phyloP scores from a whole-genome alignment of 2,113 vertebrate species.

The Hypocryptadius cinnamomeus region DNA sequence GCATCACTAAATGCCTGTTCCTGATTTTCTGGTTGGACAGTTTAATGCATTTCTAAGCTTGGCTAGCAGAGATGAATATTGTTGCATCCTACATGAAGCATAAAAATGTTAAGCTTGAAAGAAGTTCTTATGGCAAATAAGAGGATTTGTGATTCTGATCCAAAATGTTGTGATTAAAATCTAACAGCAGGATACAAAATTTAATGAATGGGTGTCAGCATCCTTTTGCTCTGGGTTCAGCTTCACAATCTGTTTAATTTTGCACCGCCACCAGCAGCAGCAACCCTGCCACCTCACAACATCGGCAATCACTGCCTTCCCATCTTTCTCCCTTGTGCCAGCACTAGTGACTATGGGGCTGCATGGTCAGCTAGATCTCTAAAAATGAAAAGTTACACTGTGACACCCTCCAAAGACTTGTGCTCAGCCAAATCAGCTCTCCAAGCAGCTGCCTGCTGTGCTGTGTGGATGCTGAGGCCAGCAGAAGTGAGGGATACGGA shows the following conservation, averaged over 20 bases:
- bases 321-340: conserved; percentile 1
- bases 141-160: conserved; percentile 50
- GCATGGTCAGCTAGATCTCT: conserved; percentile 32
- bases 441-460: conserved; percentile 17
- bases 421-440: conserved; percentile 29
- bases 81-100: conserved; percentile 42
- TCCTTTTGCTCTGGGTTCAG: background rate
- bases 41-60: conserved; percentile 62
- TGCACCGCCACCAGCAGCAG: background rate
- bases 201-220: conserved; percentile 5
- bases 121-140: conserved; percentile 24
- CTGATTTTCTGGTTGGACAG: conserved; percentile 61
- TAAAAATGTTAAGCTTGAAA: conserved; percentile 45
- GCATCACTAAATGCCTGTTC: conserved; percentile 61
- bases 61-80: conserved; percentile 57
- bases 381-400: background rate
- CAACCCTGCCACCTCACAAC: background rate
- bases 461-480: conserved; percentile 35
- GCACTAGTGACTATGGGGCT: background rate
- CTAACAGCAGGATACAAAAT: conserved; percentile 35
- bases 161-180: conserved; percentile 47
- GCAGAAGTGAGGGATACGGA: background rate
- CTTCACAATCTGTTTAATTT: conserved; percentile 34
- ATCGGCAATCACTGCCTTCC: background rate
- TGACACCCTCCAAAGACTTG: background rate